Conservation (phyloP, 1,140 invertebrate species). For the Charaxes varanes region DNA sequence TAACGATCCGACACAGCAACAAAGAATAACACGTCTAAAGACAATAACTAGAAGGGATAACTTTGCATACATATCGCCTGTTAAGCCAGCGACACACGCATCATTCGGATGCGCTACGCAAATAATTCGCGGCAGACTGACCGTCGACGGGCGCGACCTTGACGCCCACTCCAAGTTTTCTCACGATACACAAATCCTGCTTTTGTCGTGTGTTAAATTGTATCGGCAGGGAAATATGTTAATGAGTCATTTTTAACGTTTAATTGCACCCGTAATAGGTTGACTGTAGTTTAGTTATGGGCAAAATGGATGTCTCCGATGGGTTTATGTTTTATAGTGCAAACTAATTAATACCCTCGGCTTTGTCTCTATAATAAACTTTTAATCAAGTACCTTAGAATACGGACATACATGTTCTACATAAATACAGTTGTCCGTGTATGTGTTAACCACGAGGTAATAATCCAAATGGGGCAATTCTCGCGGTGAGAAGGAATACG, state of each 20-base stretch:
- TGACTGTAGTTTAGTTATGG: too few relatives aligned
- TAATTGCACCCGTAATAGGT: too few relatives aligned
- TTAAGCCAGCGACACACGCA: constrained; percentile 43
- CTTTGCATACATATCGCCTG: constrained; percentile 35
- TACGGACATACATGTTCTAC: too few relatives aligned
- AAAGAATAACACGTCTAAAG: constrained; percentile 63
- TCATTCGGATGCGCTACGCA: constrained; percentile 45
- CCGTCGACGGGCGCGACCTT: constrained; percentile 49
- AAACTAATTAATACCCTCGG: too few relatives aligned
- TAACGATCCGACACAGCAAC: constrained; percentile 50
- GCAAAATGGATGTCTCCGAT: too few relatives aligned
- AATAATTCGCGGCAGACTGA: constrained; percentile 52
- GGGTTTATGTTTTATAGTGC: too few relatives aligned
- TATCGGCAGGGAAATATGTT: background rate
- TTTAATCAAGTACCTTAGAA: too few relatives aligned
- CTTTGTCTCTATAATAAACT: too few relatives aligned
- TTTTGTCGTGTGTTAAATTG: constrained; percentile 5
- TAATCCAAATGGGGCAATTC: constrained; percentile 43
- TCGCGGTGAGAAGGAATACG: constrained; percentile 32
- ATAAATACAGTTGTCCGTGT: constrained; percentile 4
- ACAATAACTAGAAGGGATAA: constrained; percentile 58
- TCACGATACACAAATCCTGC: constrained; percentile 15
- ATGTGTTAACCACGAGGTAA: constrained; percentile 19
- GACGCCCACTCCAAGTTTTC: constrained; percentile 28
- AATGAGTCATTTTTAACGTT: too few relatives aligned